phyloP scores from a whole-genome alignment of 2,888 invertebrate species.

The Polydrusus cervinus region DNA sequence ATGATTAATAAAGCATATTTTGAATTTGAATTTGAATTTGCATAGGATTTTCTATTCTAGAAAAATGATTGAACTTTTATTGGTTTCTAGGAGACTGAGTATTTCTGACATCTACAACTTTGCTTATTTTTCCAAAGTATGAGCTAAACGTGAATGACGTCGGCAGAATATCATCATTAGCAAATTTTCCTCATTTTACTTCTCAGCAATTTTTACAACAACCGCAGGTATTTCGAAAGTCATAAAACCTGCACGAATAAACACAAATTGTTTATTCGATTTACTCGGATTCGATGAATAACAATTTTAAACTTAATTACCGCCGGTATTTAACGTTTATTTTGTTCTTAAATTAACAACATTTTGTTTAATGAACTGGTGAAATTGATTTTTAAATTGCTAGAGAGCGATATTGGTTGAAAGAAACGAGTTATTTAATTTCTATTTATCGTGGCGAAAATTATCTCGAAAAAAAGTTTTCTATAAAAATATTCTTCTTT shows the following conservation, averaged over 20 bases:
- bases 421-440: background rate
- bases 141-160: conserved; percentile 1
- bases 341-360: conserved; percentile 45
- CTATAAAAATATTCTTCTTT: too few species aligned
- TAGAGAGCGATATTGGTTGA: background rate
- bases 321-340: conserved; percentile 39
- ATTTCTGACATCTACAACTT: too few species aligned
- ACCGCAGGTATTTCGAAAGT: conserved; percentile 45
- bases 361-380: conserved; percentile 14
- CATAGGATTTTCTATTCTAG: too few species aligned
- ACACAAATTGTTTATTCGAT: conserved; percentile 41
- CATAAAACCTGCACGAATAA: conserved; percentile 41
- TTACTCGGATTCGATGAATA: conserved; percentile 49
- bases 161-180: background rate
- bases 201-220: conserved; percentile 31
- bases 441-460: too few species aligned
- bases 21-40: too few species aligned
- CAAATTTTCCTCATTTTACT: conserved; percentile 11
- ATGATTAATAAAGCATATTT: too few species aligned
- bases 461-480: too few species aligned
- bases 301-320: conserved; percentile 53
- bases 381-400: conserved; percentile 24
- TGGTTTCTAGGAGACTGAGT: too few species aligned
- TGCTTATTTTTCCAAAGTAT: background rate
- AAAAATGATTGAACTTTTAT: too few species aligned